Conservation (phyloP, 1,140 invertebrate genomes). For the Aphelinus atriplicis region DNA sequence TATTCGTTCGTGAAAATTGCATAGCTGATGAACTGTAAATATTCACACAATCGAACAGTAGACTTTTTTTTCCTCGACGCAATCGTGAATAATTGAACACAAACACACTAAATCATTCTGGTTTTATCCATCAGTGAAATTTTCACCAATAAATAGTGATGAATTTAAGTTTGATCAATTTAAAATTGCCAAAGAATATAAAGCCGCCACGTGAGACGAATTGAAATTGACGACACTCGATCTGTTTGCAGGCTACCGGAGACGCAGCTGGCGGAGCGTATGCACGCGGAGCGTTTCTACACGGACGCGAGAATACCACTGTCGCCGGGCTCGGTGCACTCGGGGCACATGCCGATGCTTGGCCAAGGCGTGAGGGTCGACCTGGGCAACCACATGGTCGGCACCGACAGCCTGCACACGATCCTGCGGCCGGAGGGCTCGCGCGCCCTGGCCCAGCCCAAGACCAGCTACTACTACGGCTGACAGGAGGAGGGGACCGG, state of each 20-base stretch:
- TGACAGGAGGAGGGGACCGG: slow-evolving; percentile 67
- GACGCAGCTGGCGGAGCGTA: slow-evolving; percentile 59
- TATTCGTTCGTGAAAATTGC: no score
- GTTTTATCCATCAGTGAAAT: no score
- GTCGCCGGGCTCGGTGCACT: slow-evolving; percentile 48
- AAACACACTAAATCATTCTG: no score
- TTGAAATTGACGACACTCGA: no score
- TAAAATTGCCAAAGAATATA: no score
- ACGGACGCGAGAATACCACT: slow-evolving; percentile 58
- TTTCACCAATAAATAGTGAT: no score
- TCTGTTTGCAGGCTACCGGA: slow-evolving; percentile 54
- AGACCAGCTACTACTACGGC: slow-evolving; percentile 71
- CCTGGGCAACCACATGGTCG: slow-evolving; percentile 65
- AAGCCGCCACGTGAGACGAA: background rate
- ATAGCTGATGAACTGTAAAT: no score
- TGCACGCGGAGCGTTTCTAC: slow-evolving; percentile 61
- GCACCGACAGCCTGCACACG: slow-evolving; percentile 62
- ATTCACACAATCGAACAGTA: no score
- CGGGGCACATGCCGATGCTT: slow-evolving; percentile 45
- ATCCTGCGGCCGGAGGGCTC: slow-evolving; percentile 62
- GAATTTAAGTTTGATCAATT: no score
- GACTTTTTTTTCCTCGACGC: no score
- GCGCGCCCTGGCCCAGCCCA: slow-evolving; percentile 60
- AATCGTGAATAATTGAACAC: no score
- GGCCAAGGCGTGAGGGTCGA: slow-evolving; percentile 56